Evolutionary conservation across 2,797 vertebrate species (phyloP), one percentile per base, ranked within the genome.

Genomic region (Sebastes glaucus): DNA sequence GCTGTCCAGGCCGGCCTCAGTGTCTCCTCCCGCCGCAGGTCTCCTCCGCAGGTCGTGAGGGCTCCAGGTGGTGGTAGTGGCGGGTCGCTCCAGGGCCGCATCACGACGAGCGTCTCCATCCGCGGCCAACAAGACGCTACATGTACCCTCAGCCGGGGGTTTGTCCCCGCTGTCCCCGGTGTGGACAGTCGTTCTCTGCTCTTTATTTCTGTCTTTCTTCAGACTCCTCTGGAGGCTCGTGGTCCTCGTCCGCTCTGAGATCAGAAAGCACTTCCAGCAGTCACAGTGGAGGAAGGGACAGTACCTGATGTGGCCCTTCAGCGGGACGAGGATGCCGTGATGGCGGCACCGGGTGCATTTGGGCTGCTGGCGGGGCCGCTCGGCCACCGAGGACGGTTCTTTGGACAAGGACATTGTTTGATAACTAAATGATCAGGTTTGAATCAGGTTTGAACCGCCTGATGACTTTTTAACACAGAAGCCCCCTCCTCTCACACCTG

Each of bases 311-410:
- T 96, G 95, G 0, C 94, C 95, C 61, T 93, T 95, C 59, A 86
- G 86, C 11, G 55, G 87, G 32, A 92, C 83, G 2, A 89, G 4
- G 59, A 93, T 42, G 1, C 94, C 95, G 3, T 96, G 95, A 30
- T 95, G 83, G 0, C 95, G 64, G 87, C 95, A 96, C 2, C 95
- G 84, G 7, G 74, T 77, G 62, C 95, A 96, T 20, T 89, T 95
- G 0, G 87, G 94, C 20, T 5, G 69, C 38, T 3, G 82, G 75
- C 0, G 68, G 33, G 46, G 46, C 1, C 2, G 1, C 18, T 65
- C 76, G 0, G 18, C 11, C 5, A 7, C 20, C 2, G 7, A 16
- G 38, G 38, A 16, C 22, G 3, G 5, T 4, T 18, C 9, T 35
- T 85, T 84, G 9, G 87, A 69, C 5, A 52, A 11, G 4, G 87